Conservation (phyloP, 2,113 vertebrate genomes). For the Calyptommatus sinebrachiatus region DNA sequence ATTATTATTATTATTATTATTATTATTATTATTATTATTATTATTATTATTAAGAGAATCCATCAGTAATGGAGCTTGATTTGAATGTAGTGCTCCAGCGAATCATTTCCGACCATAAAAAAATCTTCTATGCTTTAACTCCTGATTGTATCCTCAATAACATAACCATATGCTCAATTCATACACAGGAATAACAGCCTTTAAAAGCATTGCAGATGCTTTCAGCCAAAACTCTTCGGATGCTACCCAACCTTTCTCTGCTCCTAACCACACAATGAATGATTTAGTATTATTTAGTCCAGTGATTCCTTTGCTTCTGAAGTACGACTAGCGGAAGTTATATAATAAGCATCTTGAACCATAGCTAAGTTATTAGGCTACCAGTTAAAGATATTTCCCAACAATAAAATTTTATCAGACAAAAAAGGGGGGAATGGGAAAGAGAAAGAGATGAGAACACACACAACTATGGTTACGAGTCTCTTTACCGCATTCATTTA, state of each 20-base stretch:
- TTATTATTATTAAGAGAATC: neutral
- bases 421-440: neutral
- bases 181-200: neutral
- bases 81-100: neutral
- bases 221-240: neutral
- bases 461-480: constrained; percentile 51
- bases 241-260: too few species aligned
- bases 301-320: neutral
- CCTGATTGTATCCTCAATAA: neutral
- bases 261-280: neutral
- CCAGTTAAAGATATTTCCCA: constrained; percentile 57
- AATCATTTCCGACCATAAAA: neutral
- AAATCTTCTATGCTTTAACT: neutral
- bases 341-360: constrained; percentile 48
- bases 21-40: too few species aligned
- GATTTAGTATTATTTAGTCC: neutral
- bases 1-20: too few species aligned
- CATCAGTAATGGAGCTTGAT: neutral
- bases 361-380: constrained; percentile 48
- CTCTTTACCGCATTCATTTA: constrained; percentile 73
- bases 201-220: neutral
- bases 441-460: neutral
- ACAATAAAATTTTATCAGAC: constrained; percentile 41
- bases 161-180: neutral
- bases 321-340: constrained; percentile 23